Evolutionary conservation across 2,888 invertebrate species (phyloP).

Genomic region (Coronaproctus castanopsis): DNA sequence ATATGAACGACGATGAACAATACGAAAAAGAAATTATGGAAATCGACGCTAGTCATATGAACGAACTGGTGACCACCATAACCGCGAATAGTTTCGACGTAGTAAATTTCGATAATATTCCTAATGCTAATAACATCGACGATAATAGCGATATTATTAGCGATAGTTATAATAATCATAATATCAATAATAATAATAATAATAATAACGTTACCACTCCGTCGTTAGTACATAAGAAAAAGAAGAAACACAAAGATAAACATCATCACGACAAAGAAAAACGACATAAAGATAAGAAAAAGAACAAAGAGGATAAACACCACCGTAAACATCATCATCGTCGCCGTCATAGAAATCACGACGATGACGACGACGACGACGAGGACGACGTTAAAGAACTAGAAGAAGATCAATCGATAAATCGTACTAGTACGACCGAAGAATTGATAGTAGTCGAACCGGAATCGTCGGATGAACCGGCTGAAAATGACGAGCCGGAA

Average conservation of each 20-base stretch:
- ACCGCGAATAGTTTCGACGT: not conserved
- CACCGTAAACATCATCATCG: constrained; percentile 31
- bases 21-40: too few relatives aligned
- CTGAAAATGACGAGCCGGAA: not conserved
- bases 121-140: too few relatives aligned
- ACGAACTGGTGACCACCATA: not conserved
- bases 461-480: not conserved
- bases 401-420: not conserved
- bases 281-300: constrained; percentile 24
- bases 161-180: too few relatives aligned
- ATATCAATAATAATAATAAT: too few relatives aligned
- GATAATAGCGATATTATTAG: too few relatives aligned
- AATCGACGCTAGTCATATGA: constrained; percentile 1
- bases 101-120: too few relatives aligned
- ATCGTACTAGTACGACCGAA: not conserved
- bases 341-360: constrained; percentile 27
- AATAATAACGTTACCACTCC: too few relatives aligned
- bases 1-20: too few relatives aligned
- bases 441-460: too few relatives aligned
- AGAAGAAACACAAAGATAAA: constrained; percentile 15
- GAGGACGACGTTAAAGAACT: too few relatives aligned
- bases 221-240: constrained; percentile 8
- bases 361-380: constrained; percentile 19
- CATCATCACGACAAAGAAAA: constrained; percentile 15
- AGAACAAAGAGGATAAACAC: constrained; percentile 39